Conservation (phyloP, 2,888 invertebrate species). For the Cerastoderma edule region DNA sequence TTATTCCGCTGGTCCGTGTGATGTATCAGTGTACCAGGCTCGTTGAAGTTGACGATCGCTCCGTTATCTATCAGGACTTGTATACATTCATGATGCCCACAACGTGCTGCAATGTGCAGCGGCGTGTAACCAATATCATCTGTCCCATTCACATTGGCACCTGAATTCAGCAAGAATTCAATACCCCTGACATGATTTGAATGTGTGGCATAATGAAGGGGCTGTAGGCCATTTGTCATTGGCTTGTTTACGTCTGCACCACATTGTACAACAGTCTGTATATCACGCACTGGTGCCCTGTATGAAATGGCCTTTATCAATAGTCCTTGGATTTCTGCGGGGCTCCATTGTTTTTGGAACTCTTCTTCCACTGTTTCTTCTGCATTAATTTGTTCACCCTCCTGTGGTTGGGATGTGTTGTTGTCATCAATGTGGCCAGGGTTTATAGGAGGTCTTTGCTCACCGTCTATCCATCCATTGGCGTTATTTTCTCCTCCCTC, state of each 20-base stretch:
- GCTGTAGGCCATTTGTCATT: constrained; percentile 93
- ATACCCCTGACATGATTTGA: constrained; percentile 91
- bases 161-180: constrained; percentile 90
- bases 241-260: constrained; percentile 90
- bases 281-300: constrained; percentile 93
- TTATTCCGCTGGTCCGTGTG: constrained; percentile 71
- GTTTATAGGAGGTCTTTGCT: too few species aligned
- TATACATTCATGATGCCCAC: constrained; percentile 87
- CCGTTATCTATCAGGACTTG: constrained; percentile 90
- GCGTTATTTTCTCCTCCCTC: too few species aligned
- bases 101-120: constrained; percentile 94
- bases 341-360: constrained; percentile 30
- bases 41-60: constrained; percentile 91
- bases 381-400: constrained; percentile 8
- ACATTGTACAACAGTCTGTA: constrained; percentile 92
- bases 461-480: too few species aligned
- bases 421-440: background rate
- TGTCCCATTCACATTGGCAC: constrained; percentile 85
- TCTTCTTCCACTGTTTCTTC: constrained; percentile 8
- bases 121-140: constrained; percentile 97
- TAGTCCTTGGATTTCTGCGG: constrained; percentile 45
- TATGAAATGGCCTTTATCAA: constrained; percentile 95
- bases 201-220: constrained; percentile 96
- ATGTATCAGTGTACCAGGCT: constrained; percentile 87
- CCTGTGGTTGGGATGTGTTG: background rate